Percentiles rank a stretch among this genome's conserved stretches.
phyloP scores from a whole-genome alignment of 2,113 vertebrate species.

The Edolisoma coerulescens region DNA sequence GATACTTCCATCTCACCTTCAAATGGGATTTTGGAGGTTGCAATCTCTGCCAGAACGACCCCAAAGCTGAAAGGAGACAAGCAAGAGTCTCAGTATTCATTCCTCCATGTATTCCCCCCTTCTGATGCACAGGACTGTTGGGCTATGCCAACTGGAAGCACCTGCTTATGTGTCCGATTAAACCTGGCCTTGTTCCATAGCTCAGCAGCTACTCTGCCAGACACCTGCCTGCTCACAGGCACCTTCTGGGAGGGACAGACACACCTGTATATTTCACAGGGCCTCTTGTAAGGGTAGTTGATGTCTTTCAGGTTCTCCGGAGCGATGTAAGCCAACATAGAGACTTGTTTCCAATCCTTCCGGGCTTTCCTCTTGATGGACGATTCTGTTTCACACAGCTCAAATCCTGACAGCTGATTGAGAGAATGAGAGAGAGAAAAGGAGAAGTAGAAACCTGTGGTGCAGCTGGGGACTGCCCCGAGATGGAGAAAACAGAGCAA shows the following conservation, averaged over 20 bases:
- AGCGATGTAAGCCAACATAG: slow-evolving; percentile 66
- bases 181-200: background rate
- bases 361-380: slow-evolving; percentile 71
- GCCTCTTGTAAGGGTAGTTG: slow-evolving; percentile 64
- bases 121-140: background rate
- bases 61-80: slow-evolving; percentile 80
- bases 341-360: background rate
- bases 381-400: slow-evolving; percentile 82
- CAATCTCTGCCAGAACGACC: slow-evolving; percentile 87
- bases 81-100: background rate
- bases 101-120: background rate
- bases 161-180: background rate
- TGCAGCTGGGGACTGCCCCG: fast-evolving
- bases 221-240: background rate
- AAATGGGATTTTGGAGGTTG: slow-evolving; percentile 78
- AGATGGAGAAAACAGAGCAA: fast-evolving
- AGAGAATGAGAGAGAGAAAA: background rate
- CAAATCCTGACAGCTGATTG: slow-evolving; percentile 83
- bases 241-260: background rate
- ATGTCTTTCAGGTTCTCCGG: slow-evolving; percentile 74
- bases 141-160: background rate
- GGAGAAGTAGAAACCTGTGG: background rate
- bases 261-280: slow-evolving; percentile 89
- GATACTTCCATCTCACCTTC: slow-evolving; percentile 67
- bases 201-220: background rate